Evolutionary conservation across 1,140 invertebrate species (phyloP).

Genomic region (Magallana angulata): DNA sequence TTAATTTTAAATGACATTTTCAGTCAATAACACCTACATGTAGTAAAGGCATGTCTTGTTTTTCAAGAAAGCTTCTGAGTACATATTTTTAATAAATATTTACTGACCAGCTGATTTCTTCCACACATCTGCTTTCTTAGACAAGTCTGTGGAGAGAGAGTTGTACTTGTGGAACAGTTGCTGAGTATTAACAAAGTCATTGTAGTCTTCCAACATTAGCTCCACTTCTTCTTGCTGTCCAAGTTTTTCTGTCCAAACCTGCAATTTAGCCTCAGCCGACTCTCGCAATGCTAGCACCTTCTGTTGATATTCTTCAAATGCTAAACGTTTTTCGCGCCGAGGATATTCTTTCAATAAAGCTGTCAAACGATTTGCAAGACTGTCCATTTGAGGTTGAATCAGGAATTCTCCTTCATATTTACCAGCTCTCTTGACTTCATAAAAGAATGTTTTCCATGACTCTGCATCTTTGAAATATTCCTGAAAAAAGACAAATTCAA

Average conservation of each 20-base stretch:
- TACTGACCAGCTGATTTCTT: slow-evolving; percentile 83
- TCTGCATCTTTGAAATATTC: slow-evolving; percentile 92
- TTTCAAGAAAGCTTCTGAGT: too few species aligned
- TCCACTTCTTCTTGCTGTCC: slow-evolving; percentile 90
- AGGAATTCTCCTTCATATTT: slow-evolving; percentile 79
- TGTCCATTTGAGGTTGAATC: slow-evolving; percentile 88
- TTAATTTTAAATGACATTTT: too few species aligned
- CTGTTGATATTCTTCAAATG: slow-evolving; percentile 73
- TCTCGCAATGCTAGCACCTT: slow-evolving; percentile 88
- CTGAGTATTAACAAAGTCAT: slow-evolving; percentile 87
- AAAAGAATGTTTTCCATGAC: slow-evolving; percentile 87
- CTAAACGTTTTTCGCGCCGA: slow-evolving; percentile 67
- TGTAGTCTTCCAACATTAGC: slow-evolving; percentile 91
- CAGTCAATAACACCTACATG: too few species aligned
- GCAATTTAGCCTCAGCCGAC: slow-evolving; percentile 92
- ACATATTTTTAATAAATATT: not conserved
- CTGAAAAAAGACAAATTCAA: slow-evolving; percentile 72
- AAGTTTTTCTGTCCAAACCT: slow-evolving; percentile 93
- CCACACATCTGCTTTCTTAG: slow-evolving; percentile 88
- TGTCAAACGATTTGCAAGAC: slow-evolving; percentile 88
- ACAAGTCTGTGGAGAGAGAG: slow-evolving; percentile 85
- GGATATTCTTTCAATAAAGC: slow-evolving; percentile 65
- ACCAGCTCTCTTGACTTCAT: slow-evolving; percentile 76
- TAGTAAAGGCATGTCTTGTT: too few species aligned
- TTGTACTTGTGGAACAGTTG: slow-evolving; percentile 97